Base-by-base conservation (phyloP, 2,888 invertebrate genomes). In the Orchesellides sinensis region DNA sequence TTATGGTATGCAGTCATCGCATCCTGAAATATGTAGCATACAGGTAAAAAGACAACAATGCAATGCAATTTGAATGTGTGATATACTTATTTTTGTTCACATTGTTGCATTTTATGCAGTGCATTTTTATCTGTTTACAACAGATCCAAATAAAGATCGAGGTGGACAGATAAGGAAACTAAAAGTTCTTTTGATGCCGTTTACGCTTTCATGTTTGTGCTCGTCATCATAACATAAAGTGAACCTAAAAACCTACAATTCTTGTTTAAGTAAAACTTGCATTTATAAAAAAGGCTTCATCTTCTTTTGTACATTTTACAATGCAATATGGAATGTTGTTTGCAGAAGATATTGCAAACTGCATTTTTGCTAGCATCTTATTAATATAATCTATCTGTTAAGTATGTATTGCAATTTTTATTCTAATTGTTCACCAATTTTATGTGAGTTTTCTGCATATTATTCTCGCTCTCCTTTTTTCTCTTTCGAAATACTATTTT, bases 191-290 rank as follows among this genome's bases (percentile, higher is more conserved):
- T 63, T 45, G 35, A 45, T 45, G 23, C 23, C 1, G 14, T 63
- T 63, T 63, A 63, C 23, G 23, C 23, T 35, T 14, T 21, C 8
- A 59, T 63, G 35, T 63, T 32, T 40, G 14, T 45, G 40, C 65
- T 40, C 25, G 2, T n/a, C 47, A 66, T 6, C 65, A 66, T 10
- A 25, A 59, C 25, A 59, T 29, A 59, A 1, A 27, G n/a, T 69
- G 63, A 79, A 79, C 79, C 79, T 79, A 79, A 47, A 79, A 79
- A 79, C 79, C 79, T 79, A 79, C 79, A 79, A 79, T 79, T 79
- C 79, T 65, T 79, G 69, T 78, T 78, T 78, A 61, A 68, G 68
- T 59, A 68, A 77, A 69, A 59, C 68, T 69, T 77, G 56, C 59
- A 73, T 54, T 65, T 49, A 32, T 27, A 54, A 32, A n/a, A n/a